Percentiles rank a stretch among this genome's conserved stretches.
Evolutionary conservation across 2,888 invertebrate genomes (phyloP).

Genomic region (Orthosia incerta): DNA sequence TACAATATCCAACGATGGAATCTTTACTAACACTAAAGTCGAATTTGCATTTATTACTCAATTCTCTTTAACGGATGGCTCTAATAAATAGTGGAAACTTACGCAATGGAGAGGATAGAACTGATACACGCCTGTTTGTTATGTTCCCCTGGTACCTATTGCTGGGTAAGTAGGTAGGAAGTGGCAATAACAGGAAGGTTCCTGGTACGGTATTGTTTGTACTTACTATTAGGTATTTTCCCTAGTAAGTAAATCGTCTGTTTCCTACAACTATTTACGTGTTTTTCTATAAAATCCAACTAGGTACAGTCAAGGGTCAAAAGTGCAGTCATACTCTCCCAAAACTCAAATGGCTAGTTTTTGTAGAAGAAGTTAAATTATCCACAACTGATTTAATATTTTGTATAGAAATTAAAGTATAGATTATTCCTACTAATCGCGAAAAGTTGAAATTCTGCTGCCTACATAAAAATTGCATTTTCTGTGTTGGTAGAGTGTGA

Average conservation of each 20-base stretch:
- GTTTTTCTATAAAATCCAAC: neutral
- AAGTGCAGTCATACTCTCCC: no score
- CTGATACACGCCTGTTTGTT: constrained; percentile 21
- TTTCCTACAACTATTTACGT: neutral
- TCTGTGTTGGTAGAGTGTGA: no score
- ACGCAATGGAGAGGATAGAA: constrained; percentile 28
- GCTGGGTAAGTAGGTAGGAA: constrained; percentile 15
- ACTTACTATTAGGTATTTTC: constrained; percentile 12
- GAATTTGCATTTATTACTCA: constrained; percentile 45
- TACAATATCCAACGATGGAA: constrained; percentile 1
- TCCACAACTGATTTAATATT: no score
- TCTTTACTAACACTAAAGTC: constrained; percentile 3
- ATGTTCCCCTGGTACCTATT: constrained; percentile 37
- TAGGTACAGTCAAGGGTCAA: no score
- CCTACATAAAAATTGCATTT: no score
- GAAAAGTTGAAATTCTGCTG: no score
- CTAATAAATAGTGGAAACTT: constrained; percentile 36
- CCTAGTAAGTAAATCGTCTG: neutral
- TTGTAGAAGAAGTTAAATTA: no score
- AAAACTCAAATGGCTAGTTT: no score
- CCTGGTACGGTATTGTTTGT: neutral
- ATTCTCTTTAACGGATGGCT: constrained; percentile 14
- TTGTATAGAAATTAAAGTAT: no score
- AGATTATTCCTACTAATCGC: no score
- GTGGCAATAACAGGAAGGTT: constrained; percentile 24